Evolutionary conservation across 2,797 vertebrate species (phyloP), one percentile per base, ranked within the genome.

Genomic region (Apogon talboti): DNA sequence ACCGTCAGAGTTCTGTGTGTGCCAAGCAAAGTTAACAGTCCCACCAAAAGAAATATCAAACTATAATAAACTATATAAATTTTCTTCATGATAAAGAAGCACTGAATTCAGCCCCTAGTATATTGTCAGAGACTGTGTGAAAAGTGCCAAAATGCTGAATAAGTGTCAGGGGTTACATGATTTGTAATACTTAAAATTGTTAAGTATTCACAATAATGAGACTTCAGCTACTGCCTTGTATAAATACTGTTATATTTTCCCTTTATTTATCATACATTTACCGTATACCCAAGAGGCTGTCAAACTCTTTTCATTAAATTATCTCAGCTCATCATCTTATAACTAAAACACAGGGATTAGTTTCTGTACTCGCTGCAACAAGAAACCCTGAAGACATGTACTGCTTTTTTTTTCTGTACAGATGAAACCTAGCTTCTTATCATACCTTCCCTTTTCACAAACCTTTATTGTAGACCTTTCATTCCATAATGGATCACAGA

Each of bases 371-470:
- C 4, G 16, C 18, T 63, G 54, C 38, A 73, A 18, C 15, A 1
- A 67, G 28, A 57, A 41, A 18, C 52, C 46, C 18, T 6, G 6
- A 42, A 42, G 63, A 71, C 28, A 37, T 45, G 42, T 71, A 69
- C 56, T 79, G 28, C 74, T 71, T 54, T 56, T 73, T 73, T 19
- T 40, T 33, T 12, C 30, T 14, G 13, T 12, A 57, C 44, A 44
- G 24, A 18, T 55, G 77, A 58, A n/a, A 69, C 19, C 49, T 33
- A 57, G 55, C 63, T 66, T 83, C 68, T 76, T 75, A 71, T 83
- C 68, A 73, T 44, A 63, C 44, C 12, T 57, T 71, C 7, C 30
- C 11, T 1, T 66, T 55, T 71, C 58, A 48, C 45, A 63, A 77
- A 70, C 71, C 78, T 64, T 43, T 50, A 70, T 50, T 65, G 21